phyloP scores from a whole-genome alignment of 2,797 vertebrate species.

The Eospalax fontanierii region DNA sequence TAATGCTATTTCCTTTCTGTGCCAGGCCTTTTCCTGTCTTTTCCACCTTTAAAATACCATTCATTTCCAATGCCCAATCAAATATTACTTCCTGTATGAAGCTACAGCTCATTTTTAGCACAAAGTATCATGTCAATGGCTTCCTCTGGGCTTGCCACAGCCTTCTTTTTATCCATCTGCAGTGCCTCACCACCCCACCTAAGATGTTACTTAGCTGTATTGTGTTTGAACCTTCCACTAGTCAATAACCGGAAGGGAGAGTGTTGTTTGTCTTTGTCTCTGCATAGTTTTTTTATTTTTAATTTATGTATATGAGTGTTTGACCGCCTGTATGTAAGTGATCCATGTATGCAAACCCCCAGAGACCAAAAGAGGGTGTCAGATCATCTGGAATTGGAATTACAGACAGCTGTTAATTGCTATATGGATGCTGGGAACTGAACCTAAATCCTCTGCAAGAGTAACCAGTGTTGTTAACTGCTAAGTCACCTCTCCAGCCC shows the following conservation, averaged over 20 bases:
- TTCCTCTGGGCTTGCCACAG: slow-evolving; percentile 42
- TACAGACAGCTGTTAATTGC: no score
- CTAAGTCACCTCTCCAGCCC: no score
- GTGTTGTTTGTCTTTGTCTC: background rate
- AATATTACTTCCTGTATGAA: slow-evolving; percentile 68
- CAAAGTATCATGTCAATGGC: background rate
- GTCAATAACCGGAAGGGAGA: background rate
- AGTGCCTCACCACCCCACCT: background rate
- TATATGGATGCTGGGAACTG: no score
- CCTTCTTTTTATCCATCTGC: background rate
- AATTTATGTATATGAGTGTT: no score
- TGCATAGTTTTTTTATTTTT: background rate
- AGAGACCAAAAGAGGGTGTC: no score
- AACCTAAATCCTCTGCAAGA: no score
- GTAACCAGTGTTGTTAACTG: no score
- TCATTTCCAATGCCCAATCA: slow-evolving; percentile 56
- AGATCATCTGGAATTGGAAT: no score
- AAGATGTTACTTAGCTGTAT: background rate
- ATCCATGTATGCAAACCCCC: no score
- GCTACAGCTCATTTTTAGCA: slow-evolving; percentile 32
- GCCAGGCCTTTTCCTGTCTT: slow-evolving; percentile 46
- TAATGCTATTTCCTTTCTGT: slow-evolving; percentile 33
- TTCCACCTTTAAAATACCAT: slow-evolving; percentile 47
- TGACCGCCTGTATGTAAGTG: no score
- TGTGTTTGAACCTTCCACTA: background rate